These are phyloP conservation scores for Tiliacea aurago DNA, from an alignment of 2,888 invertebrate genomes.

Conservation along the genomic window DNA sequence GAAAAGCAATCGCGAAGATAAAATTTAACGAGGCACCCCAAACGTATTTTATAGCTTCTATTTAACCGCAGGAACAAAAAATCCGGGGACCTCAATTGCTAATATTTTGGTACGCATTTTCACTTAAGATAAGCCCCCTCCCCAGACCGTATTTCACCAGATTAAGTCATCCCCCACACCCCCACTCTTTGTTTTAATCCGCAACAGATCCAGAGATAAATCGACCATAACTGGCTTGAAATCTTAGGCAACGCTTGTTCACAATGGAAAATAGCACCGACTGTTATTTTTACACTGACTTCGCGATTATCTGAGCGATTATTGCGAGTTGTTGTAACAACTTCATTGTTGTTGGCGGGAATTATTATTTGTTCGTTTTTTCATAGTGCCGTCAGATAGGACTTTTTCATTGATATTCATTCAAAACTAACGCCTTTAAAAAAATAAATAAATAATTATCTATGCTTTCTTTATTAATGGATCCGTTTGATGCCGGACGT, in stretches of 20 bases:
- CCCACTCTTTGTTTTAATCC: slow-evolving; percentile 78
- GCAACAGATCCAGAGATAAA: slow-evolving; percentile 76
- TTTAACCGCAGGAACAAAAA: slow-evolving; percentile 69
- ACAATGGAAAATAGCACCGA: slow-evolving; percentile 54
- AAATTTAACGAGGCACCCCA: slow-evolving; percentile 60
- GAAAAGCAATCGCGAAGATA: slow-evolving; percentile 47
- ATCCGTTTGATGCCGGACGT: no score
- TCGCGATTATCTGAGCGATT: slow-evolving; percentile 25
- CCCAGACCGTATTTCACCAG: slow-evolving; percentile 78
- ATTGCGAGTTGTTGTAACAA: slow-evolving; percentile 13
- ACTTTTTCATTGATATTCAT: background rate
- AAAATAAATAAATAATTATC: background rate
- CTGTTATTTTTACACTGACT: slow-evolving; percentile 40
- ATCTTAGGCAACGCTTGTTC: slow-evolving; percentile 62
- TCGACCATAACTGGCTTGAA: slow-evolving; percentile 69
- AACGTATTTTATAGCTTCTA: slow-evolving; percentile 64
- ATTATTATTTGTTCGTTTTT: background rate
- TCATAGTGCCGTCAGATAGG: background rate
- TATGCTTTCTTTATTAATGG: no score
- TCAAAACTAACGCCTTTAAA: background rate
- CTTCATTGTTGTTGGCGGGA: slow-evolving; percentile 7
- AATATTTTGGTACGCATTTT: slow-evolving; percentile 78
- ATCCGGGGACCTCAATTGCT: slow-evolving; percentile 63
- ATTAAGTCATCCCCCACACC: slow-evolving; percentile 75
- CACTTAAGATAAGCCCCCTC: slow-evolving; percentile 78